Percentiles rank a stretch among this genome's conserved stretches.
These are phyloP conservation scores for Eupithecia pulchellata DNA, from an alignment of 2,888 invertebrate species.

Conservation along the genomic window DNA sequence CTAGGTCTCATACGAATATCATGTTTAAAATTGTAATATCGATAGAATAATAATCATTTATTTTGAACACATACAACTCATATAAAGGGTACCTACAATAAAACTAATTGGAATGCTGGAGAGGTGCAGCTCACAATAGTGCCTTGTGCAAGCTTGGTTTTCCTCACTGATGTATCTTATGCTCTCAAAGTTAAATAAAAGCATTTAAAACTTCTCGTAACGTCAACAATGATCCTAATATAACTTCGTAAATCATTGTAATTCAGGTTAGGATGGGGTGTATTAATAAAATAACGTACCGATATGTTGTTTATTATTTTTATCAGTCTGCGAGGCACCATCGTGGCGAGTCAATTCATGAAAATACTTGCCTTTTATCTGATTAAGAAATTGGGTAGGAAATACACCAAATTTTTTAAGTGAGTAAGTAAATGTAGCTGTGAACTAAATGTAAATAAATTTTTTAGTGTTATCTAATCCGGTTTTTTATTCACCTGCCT, in stretches of 20 bases:
- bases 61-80: too few species aligned
- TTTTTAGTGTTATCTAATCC: slow-evolving; percentile 52
- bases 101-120: too few species aligned
- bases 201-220: not conserved
- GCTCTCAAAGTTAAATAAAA: too few species aligned
- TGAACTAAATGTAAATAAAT: slow-evolving; percentile 62
- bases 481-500: not conserved
- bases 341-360: not conserved
- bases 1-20: too few species aligned
- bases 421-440: slow-evolving; percentile 56
- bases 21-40: too few species aligned
- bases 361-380: not conserved
- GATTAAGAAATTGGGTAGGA: not conserved
- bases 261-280: not conserved
- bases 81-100: too few species aligned
- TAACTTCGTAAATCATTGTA: not conserved
- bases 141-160: too few species aligned
- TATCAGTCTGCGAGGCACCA: not conserved
- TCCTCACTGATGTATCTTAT: too few species aligned
- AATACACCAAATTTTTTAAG: slow-evolving; percentile 14
- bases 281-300: too few species aligned
- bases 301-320: not conserved
- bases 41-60: too few species aligned
- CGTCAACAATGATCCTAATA: not conserved
- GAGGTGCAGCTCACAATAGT: too few species aligned